These are phyloP conservation scores for Achroia grisella DNA, from an alignment of 1,140 invertebrate genomes.

Conservation along the genomic window DNA sequence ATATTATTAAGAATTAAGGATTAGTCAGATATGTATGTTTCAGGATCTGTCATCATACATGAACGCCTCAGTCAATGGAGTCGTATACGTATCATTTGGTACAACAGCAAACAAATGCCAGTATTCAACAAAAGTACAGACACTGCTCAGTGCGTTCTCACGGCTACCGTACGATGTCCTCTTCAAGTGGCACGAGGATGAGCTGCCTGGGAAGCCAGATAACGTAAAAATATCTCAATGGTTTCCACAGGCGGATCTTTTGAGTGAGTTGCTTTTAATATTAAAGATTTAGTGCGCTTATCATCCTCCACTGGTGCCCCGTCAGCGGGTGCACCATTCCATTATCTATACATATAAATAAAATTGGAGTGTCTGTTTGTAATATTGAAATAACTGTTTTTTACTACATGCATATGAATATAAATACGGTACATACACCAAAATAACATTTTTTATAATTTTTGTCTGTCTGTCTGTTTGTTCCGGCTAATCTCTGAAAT, in stretches of 20 bases:
- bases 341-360: too few species aligned
- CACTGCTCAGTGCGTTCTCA: conserved; percentile 64
- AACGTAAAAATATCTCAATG: conserved; percentile 65
- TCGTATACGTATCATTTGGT: conserved; percentile 39
- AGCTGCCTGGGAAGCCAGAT: conserved; percentile 18
- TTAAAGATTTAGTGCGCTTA: not conserved
- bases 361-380: too few species aligned
- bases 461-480: too few species aligned
- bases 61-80: conserved; percentile 28
- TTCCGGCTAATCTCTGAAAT: too few species aligned
- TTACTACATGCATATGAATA: too few species aligned
- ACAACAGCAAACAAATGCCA: conserved; percentile 61
- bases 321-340: too few species aligned
- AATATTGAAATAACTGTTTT: too few species aligned
- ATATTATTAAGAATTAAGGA: too few species aligned
- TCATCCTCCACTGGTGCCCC: too few species aligned
- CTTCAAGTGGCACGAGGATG: conserved; percentile 69
- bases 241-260: conserved; percentile 72
- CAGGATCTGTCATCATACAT: conserved; percentile 38
- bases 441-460: too few species aligned
- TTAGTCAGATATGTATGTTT: too few species aligned
- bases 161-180: conserved; percentile 66
- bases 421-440: too few species aligned
- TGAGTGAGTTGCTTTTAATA: conserved; percentile 44
- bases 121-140: conserved; percentile 40